These are phyloP conservation scores for Eueides isabella DNA, from an alignment of 1,140 invertebrate species.

Conservation along the genomic window DNA sequence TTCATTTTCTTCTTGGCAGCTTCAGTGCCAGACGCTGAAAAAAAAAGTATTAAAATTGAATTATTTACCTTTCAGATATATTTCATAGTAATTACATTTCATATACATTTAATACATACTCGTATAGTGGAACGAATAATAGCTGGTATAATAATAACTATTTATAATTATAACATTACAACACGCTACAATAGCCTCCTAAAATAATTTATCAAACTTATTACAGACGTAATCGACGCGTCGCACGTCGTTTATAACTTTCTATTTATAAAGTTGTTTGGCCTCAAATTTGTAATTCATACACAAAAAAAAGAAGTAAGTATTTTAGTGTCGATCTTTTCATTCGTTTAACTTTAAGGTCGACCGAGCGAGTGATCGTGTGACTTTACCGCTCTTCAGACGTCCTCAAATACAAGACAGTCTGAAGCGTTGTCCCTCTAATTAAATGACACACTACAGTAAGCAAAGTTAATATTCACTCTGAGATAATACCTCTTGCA, in stretches of 20 bases:
- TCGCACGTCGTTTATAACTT: neutral
- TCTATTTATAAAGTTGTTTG: conserved; percentile 13
- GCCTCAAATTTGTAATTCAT: neutral
- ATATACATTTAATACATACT: neutral
- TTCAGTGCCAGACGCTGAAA: conserved; percentile 70
- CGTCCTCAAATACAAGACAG: conserved; percentile 46
- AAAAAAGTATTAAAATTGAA: neutral
- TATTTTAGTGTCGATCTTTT: conserved; percentile 25
- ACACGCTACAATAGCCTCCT: neutral
- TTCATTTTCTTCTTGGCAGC: conserved; percentile 86
- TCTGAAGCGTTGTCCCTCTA: conserved; percentile 29
- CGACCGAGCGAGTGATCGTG: conserved; percentile 52
- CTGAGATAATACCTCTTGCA: conserved; percentile 26
- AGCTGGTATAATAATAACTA: neutral
- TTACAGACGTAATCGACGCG: neutral
- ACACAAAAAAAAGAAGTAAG: neutral
- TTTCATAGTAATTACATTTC: neutral
- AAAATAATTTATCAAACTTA: conserved; percentile 6
- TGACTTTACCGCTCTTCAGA: conserved; percentile 73
- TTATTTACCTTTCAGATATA: too few species aligned
- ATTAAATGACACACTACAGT: conserved; percentile 32
- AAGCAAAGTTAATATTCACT: conserved; percentile 29
- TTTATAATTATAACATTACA: neutral
- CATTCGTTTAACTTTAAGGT: conserved; percentile 48
- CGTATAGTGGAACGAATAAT: neutral